These are phyloP conservation scores for Vandiemenella viatica DNA, from an alignment of 2,888 invertebrate species.

Conservation along the genomic window DNA sequence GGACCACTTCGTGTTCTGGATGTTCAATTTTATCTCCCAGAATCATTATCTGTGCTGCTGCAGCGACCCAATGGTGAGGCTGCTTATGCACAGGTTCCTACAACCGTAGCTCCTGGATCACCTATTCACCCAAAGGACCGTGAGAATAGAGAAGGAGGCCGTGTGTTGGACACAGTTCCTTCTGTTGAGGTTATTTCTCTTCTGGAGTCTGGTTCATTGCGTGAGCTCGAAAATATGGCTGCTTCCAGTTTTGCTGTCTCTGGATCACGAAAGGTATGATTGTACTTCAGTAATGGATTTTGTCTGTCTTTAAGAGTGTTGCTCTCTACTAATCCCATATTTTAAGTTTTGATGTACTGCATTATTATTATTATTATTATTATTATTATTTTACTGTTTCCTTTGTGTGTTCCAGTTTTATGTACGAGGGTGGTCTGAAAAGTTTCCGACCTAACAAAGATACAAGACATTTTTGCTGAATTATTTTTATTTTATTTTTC, in stretches of 20 bases:
- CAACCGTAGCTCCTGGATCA: constrained; percentile 34
- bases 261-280: constrained; percentile 64
- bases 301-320: too few species aligned
- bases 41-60: constrained; percentile 54
- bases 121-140: constrained; percentile 13
- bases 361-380: too few species aligned
- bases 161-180: constrained; percentile 32
- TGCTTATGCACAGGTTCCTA: constrained; percentile 35
- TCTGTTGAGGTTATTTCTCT: constrained; percentile 17
- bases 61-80: constrained; percentile 35
- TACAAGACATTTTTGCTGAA: too few species aligned
- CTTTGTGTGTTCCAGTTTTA: too few species aligned
- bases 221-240: constrained; percentile 48
- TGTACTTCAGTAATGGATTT: too few species aligned
- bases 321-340: too few species aligned
- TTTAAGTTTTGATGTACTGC: too few species aligned
- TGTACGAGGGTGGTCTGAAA: too few species aligned
- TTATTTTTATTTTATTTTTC: too few species aligned
- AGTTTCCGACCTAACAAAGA: too few species aligned
- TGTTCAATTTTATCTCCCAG: constrained; percentile 59
- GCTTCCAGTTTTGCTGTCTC: constrained; percentile 65
- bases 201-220: constrained; percentile 24
- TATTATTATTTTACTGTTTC: too few species aligned
- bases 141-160: background rate
- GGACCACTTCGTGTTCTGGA: constrained; percentile 37